Conservation (phyloP, 2,888 invertebrate species). For the Trachelus tabidus region DNA sequence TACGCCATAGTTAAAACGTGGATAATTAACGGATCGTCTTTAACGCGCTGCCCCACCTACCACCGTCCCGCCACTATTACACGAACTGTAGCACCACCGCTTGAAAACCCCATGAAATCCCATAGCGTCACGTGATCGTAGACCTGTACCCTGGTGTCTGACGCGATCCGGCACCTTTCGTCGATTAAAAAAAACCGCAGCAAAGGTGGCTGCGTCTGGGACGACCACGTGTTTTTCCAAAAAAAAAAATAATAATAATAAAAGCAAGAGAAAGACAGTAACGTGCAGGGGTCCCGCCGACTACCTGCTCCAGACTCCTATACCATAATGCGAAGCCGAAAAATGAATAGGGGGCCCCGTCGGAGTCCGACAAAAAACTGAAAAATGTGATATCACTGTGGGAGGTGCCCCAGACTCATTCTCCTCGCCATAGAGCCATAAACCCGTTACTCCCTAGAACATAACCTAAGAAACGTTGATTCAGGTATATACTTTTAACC, state of each 20-base stretch:
- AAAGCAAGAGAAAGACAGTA: neutral
- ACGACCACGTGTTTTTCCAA: slow-evolving; percentile 1
- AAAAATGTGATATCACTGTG: slow-evolving; percentile 8
- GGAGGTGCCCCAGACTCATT: neutral
- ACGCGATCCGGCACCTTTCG: neutral
- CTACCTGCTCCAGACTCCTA: neutral
- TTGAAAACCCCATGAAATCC: neutral
- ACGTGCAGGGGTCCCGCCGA: neutral
- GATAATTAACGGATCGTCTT: neutral
- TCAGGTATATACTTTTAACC: neutral
- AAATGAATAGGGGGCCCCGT: slow-evolving; percentile 1
- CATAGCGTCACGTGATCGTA: neutral
- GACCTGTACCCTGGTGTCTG: neutral
- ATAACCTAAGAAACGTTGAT: neutral
- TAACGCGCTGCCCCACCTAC: neutral
- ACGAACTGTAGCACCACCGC: neutral
- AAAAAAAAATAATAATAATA: neutral
- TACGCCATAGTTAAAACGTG: neutral
- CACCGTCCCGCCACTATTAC: neutral
- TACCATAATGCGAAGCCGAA: neutral
- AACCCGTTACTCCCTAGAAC: neutral
- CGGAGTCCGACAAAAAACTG: slow-evolving; percentile 3
- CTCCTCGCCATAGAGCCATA: neutral
- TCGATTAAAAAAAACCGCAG: neutral
- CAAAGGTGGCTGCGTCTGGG: neutral